phyloP scores from a whole-genome alignment of 1,140 invertebrate genomes.

The Drosophila aff. region DNA sequence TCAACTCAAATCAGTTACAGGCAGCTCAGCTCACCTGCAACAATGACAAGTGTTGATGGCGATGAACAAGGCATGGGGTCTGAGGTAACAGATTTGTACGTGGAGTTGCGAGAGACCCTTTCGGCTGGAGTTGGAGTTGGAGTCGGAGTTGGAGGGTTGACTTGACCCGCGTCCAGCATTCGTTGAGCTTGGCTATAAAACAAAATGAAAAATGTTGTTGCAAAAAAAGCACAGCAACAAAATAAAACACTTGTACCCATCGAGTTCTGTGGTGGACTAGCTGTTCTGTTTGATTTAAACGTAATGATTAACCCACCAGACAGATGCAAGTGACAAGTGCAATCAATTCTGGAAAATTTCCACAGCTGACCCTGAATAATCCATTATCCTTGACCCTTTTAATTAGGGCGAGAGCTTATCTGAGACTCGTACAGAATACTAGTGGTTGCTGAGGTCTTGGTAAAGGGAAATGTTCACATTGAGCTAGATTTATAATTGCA shows the following conservation, averaged over 20 bases:
- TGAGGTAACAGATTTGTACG: conserved; percentile 42
- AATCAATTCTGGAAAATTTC: conserved; percentile 70
- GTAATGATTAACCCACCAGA: conserved; percentile 71
- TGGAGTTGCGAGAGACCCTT: conserved; percentile 50
- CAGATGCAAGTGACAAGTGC: conserved; percentile 40
- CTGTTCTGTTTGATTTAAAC: conserved; percentile 74
- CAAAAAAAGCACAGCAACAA: conserved; percentile 40
- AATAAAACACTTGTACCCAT: conserved; percentile 47
- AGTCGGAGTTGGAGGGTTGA: conserved; percentile 33
- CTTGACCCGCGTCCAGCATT: conserved; percentile 63
- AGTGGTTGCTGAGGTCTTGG: not conserved
- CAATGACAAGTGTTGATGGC: conserved; percentile 75
- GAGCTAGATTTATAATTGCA: not conserved
- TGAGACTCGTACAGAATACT: conserved; percentile 31
- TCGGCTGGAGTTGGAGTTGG: conserved; percentile 9
- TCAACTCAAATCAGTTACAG: conserved; percentile 69
- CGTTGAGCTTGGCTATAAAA: conserved; percentile 63
- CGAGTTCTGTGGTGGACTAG: conserved; percentile 28
- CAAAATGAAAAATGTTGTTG: conserved; percentile 81
- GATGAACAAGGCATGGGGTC: conserved; percentile 44
- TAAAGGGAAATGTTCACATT: conserved; percentile 31
- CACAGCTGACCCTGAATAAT: conserved; percentile 33
- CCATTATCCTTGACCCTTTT: conserved; percentile 66
- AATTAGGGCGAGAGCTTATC: conserved; percentile 24
- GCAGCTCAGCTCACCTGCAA: conserved; percentile 71